Conservation (phyloP, 2,113 vertebrate genomes). For the Erythrocercus mccallii region DNA sequence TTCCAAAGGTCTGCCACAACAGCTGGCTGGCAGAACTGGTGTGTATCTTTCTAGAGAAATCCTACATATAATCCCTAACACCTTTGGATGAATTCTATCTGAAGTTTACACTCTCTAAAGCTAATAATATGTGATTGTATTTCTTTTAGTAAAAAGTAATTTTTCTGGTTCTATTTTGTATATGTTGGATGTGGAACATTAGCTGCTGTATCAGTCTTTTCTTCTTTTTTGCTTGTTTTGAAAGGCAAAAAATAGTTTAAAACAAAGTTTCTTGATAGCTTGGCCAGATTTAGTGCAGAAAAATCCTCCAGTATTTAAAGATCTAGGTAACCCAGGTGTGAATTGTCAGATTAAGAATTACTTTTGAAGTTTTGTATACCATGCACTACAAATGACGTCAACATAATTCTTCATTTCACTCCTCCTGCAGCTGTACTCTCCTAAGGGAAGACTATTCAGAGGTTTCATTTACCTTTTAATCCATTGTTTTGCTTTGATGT, state of each 20-base stretch:
- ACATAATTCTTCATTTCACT: background rate
- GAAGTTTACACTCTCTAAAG: background rate
- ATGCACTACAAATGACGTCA: background rate
- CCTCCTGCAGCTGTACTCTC: background rate
- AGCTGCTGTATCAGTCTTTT: background rate
- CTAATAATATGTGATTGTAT: background rate
- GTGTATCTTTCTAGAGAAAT: background rate
- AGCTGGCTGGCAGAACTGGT: background rate
- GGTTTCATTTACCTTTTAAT: background rate
- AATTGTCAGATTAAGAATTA: background rate
- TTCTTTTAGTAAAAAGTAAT: background rate
- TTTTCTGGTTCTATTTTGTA: background rate
- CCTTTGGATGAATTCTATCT: background rate
- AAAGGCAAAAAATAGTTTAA: background rate
- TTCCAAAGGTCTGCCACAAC: background rate
- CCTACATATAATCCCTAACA: background rate
- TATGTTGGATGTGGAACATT: background rate
- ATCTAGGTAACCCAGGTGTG: background rate
- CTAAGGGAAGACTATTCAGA: background rate
- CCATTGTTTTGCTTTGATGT: conserved; percentile 10
- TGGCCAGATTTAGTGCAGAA: background rate
- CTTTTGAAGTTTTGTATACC: background rate
- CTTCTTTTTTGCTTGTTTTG: background rate
- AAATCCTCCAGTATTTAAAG: background rate
- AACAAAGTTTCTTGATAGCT: background rate